Base-by-base conservation (phyloP, 2,888 invertebrate genomes). In the Hydriomena furcata region DNA sequence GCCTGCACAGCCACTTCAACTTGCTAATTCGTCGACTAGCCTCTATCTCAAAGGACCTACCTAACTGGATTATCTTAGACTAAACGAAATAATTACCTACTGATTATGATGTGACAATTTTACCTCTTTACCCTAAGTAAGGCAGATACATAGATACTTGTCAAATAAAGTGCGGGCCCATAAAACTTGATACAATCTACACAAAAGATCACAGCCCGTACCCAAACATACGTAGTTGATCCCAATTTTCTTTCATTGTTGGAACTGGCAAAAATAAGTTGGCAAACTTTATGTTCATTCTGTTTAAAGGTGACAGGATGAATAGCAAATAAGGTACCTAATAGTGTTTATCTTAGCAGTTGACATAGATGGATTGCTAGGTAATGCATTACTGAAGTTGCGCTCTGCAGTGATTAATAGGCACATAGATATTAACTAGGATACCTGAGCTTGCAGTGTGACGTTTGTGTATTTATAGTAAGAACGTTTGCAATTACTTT, bases 271-370 rank as follows among this genome's bases (percentile, higher is more conserved):
- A 40, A 49, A 52, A 50, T 40, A 47, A 47, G 40, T 51, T 45
- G 36, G 24, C 46, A 42, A 43, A 42, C 49, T 46, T 27, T 34
- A 42, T 24, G 20, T 34, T 20, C 31, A 37, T 48, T 32, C 28
- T 34, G 21, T 50, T 57, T 47, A 40, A 32, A 42, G 32, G 43
- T 44, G 51, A 43, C 49, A 49, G 52, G 50, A 56, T 42, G 49
- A 43, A 57, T 52, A 38, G 45, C 55, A 60, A 63, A 62, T 37
- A 13, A 13, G 31, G 13, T 31, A 37, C 6, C 0, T 37, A 37
- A 8, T 10, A 60, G 58, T 55, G 54, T 46, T 55, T 55, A 59
- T 56, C 52, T 51, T 10, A 42, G 46, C 37, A 44, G 46, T 28
- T 46, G 35, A 46, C 57, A 32, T 20, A 41, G 60, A 61, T 48